Evolutionary conservation across 2,797 vertebrate genomes (phyloP).

Genomic region (Gymnothorax javanicus): DNA sequence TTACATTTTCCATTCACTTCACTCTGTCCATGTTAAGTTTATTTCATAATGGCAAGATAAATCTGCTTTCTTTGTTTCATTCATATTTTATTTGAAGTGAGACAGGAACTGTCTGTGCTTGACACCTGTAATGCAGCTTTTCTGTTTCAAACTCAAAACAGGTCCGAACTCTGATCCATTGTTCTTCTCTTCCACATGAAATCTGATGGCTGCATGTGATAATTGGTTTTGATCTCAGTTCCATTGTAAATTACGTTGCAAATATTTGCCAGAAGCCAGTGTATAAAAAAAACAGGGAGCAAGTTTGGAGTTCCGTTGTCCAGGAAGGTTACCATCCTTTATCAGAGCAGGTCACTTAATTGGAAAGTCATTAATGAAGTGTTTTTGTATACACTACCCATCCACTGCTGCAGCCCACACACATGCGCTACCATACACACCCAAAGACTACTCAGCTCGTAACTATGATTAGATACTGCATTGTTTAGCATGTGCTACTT

Average conservation of each 20-base stretch:
- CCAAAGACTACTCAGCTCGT: neutral
- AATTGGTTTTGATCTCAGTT: neutral
- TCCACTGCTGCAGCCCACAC: neutral
- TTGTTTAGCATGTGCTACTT: neutral
- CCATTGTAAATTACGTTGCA: neutral
- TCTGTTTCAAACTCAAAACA: neutral
- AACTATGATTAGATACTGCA: neutral
- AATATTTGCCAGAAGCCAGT: neutral
- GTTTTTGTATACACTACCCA: neutral
- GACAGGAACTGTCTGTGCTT: neutral
- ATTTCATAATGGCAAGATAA: conserved; percentile 23
- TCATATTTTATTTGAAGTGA: neutral
- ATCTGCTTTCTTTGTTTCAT: neutral
- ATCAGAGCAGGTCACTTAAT: too few species aligned
- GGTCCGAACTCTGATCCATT: neutral
- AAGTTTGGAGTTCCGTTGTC: neutral
- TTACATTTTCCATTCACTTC: conserved; percentile 27
- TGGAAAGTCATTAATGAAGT: neutral
- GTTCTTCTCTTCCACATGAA: neutral
- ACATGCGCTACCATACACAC: neutral
- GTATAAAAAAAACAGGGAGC: neutral
- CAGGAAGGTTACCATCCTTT: neutral
- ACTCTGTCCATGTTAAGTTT: neutral
- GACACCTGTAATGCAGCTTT: neutral
- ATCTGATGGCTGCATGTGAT: neutral